These are phyloP conservation scores for Mustelus asterias DNA, from an alignment of 2,113 vertebrate species.

Conservation along the genomic window DNA sequence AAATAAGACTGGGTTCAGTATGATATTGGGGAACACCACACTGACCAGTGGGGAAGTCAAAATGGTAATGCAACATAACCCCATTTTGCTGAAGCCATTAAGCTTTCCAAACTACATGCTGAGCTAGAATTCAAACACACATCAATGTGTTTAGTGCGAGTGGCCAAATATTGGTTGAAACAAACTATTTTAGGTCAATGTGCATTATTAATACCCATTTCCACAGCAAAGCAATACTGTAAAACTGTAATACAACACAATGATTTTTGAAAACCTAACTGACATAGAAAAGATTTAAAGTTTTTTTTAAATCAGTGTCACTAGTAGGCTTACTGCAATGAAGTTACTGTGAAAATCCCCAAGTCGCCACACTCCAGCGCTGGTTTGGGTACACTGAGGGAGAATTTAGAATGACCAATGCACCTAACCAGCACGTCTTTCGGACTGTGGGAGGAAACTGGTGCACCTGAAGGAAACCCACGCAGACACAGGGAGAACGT, in stretches of 20 bases:
- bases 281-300: neutral
- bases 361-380: too few relatives aligned
- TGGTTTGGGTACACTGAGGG: too few relatives aligned
- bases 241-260: neutral
- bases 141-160: neutral
- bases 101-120: neutral
- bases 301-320: too few relatives aligned
- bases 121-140: neutral
- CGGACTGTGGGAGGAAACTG: too few relatives aligned
- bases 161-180: neutral
- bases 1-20: neutral
- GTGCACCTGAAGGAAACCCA: too few relatives aligned
- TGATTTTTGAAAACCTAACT: neutral
- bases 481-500: too few relatives aligned
- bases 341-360: too few relatives aligned
- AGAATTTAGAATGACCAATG: too few relatives aligned
- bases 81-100: neutral
- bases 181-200: neutral
- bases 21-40: neutral
- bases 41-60: neutral
- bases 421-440: too few relatives aligned
- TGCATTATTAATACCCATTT: neutral
- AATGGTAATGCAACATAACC: neutral
- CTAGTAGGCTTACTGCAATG: too few relatives aligned
- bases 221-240: neutral